Evolutionary conservation across 2,888 invertebrate genomes (phyloP).

Genomic region (Cerastis rubricosa): DNA sequence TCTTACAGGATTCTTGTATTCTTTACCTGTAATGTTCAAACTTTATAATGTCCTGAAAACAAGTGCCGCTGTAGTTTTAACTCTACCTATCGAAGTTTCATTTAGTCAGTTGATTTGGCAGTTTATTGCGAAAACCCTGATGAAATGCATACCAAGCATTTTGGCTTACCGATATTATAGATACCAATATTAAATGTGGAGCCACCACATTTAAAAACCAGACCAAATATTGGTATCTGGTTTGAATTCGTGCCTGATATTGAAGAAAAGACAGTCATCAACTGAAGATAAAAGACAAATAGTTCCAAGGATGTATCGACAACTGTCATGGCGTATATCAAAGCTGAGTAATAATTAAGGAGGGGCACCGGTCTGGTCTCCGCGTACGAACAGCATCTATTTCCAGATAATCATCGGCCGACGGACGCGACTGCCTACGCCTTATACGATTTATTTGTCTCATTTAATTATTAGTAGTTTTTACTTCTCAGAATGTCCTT

Average conservation of each 20-base stretch:
- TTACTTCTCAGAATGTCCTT: conserved; percentile 45
- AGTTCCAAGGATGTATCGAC: conserved; percentile 19
- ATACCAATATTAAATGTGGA: too few relatives aligned
- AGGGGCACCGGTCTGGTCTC: conserved; percentile 47
- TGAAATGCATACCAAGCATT: not conserved
- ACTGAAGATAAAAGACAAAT: not conserved
- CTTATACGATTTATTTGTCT: conserved; percentile 65
- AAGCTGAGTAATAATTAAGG: conserved; percentile 55
- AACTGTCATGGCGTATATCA: conserved; percentile 36
- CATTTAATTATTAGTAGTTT: conserved; percentile 60
- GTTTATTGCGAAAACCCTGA: not conserved
- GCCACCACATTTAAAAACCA: not conserved
- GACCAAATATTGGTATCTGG: not conserved
- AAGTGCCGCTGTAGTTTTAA: not conserved
- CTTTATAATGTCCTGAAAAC: not conserved
- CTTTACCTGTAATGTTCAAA: not conserved
- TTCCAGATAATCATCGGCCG: conserved; percentile 79
- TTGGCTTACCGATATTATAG: too few relatives aligned
- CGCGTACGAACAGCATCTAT: conserved; percentile 76
- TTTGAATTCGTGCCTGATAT: not conserved
- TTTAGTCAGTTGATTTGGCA: not conserved
- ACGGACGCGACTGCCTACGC: conserved; percentile 60
- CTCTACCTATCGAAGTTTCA: not conserved
- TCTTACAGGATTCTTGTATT: conserved; percentile 3
- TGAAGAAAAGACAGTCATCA: not conserved